phyloP scores from a whole-genome alignment of 2,888 invertebrate species.

The Caprella mutica region DNA sequence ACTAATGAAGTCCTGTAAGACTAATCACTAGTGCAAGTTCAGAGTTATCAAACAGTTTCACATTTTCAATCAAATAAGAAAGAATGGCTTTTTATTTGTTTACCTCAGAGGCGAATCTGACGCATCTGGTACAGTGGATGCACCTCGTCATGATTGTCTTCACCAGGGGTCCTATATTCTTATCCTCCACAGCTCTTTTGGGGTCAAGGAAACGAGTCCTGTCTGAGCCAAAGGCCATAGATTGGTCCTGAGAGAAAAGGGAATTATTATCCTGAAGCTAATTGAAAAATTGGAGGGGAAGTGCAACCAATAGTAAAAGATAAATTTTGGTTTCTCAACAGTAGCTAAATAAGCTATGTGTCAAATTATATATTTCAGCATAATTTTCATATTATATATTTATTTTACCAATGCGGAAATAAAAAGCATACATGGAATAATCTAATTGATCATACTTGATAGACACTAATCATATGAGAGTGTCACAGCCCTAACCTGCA shows the following conservation, averaged over 20 bases:
- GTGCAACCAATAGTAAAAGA: not conserved
- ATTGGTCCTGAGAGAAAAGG: slow-evolving; percentile 79
- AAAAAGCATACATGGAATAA: not conserved
- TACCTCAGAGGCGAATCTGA: slow-evolving; percentile 90
- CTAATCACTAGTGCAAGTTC: too few relatives aligned
- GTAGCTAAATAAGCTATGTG: not conserved
- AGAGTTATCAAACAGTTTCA: too few relatives aligned
- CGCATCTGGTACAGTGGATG: slow-evolving; percentile 97
- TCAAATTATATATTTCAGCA: not conserved
- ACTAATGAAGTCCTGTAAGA: too few relatives aligned
- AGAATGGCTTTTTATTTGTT: too few relatives aligned
- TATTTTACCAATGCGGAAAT: not conserved
- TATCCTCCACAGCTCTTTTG: slow-evolving; percentile 89
- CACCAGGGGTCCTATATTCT: slow-evolving; percentile 93
- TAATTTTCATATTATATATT: not conserved
- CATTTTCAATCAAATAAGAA: too few relatives aligned
- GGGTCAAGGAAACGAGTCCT: slow-evolving; percentile 61
- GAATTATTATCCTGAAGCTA: not conserved
- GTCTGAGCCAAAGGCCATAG: slow-evolving; percentile 96
- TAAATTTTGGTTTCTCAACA: not conserved
- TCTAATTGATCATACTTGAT: too few relatives aligned
- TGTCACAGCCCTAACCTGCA: slow-evolving; percentile 38
- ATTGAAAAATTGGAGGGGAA: not conserved
- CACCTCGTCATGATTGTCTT: slow-evolving; percentile 99
- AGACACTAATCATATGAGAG: too few relatives aligned